Percentiles rank a stretch among this genome's conserved stretches.
phyloP scores from a whole-genome alignment of 2,113 vertebrate genomes.

The Machaerirhynchus nigripectus region DNA sequence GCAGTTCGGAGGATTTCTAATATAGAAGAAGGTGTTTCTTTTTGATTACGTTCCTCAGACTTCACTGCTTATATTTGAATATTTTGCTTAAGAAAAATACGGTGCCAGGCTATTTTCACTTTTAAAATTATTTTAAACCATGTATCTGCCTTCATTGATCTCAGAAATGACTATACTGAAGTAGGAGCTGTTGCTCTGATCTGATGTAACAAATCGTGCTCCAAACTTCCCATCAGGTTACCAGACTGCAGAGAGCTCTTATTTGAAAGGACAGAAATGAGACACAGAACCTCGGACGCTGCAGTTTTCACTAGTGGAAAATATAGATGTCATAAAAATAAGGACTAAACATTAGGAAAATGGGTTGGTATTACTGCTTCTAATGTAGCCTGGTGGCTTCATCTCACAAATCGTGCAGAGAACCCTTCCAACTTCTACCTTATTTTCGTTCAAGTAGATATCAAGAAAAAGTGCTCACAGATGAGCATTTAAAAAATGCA shows the following conservation, averaged over 20 bases:
- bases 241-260: not conserved
- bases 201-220: not conserved
- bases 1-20: conserved; percentile 57
- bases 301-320: not conserved
- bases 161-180: not conserved
- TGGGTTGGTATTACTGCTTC: not conserved
- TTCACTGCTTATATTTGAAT: conserved; percentile 58
- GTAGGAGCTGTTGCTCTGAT: not conserved
- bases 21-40: conserved; percentile 65
- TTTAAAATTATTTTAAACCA: not conserved
- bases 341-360: not conserved
- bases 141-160: not conserved
- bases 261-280: not conserved
- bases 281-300: accelerated
- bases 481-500: not conserved
- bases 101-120: conserved; percentile 35
- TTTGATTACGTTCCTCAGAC: conserved; percentile 56
- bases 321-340: not conserved
- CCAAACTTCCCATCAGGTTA: not conserved
- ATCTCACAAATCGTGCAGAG: not conserved
- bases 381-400: not conserved
- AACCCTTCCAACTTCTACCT: not conserved
- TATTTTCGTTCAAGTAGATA: not conserved
- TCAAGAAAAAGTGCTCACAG: accelerated
- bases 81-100: conserved; percentile 65